Conservation (phyloP, 2,113 vertebrate genomes). For the Heptranchias perlo region DNA sequence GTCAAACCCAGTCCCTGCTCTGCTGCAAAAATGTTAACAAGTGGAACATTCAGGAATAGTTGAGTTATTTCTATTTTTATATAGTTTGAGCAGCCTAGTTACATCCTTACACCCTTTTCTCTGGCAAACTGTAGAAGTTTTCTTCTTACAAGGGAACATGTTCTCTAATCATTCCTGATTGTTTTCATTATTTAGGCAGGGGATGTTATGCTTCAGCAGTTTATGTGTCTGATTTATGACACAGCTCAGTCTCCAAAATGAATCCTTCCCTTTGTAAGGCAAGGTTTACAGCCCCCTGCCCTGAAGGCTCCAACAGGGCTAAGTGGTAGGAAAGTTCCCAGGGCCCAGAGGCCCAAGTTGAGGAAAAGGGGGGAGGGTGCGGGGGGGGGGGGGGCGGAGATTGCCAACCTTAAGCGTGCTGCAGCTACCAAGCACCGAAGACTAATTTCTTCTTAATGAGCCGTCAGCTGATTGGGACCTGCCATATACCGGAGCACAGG, state of each 20-base stretch:
- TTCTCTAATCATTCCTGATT: conserved; percentile 28
- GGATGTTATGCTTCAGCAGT: conserved; percentile 35
- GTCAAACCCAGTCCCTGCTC: background rate
- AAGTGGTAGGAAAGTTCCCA: conserved; percentile 27
- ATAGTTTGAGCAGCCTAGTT: conserved; percentile 18
- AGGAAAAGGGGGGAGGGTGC: conserved; percentile 45
- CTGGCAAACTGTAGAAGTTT: background rate
- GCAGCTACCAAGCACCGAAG: conserved; percentile 44
- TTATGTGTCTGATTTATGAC: conserved; percentile 35
- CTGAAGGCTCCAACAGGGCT: conserved; percentile 24
- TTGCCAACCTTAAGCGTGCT: conserved; percentile 42
- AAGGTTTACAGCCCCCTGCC: conserved; percentile 29
- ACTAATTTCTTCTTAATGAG: conserved; percentile 58
- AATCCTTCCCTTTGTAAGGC: conserved; percentile 38
- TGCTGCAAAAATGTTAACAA: background rate
- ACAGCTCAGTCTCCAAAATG: conserved; percentile 29
- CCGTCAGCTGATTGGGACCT: conserved; percentile 51
- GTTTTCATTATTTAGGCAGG: conserved; percentile 34
- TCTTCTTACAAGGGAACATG: background rate
- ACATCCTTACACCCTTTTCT: background rate
- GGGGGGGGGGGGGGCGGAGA: conserved; percentile 37
- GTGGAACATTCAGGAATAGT: conserved; percentile 3
- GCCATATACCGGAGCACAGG: conserved; percentile 51
- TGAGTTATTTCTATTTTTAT: conserved; percentile 10
- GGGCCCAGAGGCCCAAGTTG: background rate